These are phyloP conservation scores for Drosophila yakuba DNA, from an alignment of 1,140 invertebrate genomes.

Conservation along the genomic window DNA sequence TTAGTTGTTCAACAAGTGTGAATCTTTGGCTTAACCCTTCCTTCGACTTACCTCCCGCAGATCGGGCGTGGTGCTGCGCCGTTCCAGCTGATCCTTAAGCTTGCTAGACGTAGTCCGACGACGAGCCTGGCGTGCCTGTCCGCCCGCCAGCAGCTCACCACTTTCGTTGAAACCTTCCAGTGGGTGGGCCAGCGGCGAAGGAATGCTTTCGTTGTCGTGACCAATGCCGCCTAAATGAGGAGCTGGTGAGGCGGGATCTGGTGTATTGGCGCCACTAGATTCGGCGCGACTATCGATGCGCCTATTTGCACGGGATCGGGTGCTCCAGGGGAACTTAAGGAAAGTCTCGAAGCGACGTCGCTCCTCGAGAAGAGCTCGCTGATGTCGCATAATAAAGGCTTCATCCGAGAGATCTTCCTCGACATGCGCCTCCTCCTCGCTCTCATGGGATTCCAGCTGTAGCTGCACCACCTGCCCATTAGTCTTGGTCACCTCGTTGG, in stretches of 20 bases:
- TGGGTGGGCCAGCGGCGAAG: constrained; percentile 86
- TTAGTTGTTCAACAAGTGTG: too few species aligned
- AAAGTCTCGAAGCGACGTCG: constrained; percentile 91
- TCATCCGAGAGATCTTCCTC: constrained; percentile 89
- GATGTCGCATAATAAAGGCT: constrained; percentile 88
- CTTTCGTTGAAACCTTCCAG: constrained; percentile 70
- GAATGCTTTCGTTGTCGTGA: constrained; percentile 84
- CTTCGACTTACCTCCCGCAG: constrained; percentile 81
- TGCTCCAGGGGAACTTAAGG: constrained; percentile 88
- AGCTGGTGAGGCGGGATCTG: constrained; percentile 86
- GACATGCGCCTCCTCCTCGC: constrained; percentile 11
- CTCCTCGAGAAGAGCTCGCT: constrained; percentile 91
- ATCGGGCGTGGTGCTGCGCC: constrained; percentile 82
- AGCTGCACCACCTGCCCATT: constrained; percentile 17
- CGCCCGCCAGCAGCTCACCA: constrained; percentile 6
- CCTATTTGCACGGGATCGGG: constrained; percentile 87
- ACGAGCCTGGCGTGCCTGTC: constrained; percentile 76
- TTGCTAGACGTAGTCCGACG: constrained; percentile 83
- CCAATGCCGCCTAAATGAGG: constrained; percentile 43
- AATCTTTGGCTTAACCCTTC: too few species aligned
- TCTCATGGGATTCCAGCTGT: background rate
- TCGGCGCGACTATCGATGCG: constrained; percentile 89
- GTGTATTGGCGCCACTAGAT: constrained; percentile 90
- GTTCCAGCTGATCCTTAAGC: constrained; percentile 78
- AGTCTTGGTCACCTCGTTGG: background rate